These are phyloP conservation scores for Poecilia velifera DNA, from an alignment of 2,797 vertebrate genomes.

Conservation along the genomic window DNA sequence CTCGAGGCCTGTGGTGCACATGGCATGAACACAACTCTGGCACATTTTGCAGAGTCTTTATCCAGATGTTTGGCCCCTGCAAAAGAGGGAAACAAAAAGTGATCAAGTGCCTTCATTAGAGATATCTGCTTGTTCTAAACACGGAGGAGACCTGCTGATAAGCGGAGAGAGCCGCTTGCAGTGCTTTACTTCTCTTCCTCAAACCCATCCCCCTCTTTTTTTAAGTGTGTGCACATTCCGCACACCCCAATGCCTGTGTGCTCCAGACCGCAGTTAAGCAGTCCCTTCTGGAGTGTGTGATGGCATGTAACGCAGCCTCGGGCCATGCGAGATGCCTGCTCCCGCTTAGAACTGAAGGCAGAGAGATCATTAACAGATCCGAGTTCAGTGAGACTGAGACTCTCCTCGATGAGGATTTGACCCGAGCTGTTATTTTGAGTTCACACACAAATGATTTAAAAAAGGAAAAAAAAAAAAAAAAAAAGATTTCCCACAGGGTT, in stretches of 20 bases:
- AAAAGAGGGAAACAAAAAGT: slow-evolving; percentile 56
- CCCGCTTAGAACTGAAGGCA: slow-evolving; percentile 75
- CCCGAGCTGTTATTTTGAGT: slow-evolving; percentile 48
- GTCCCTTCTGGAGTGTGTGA: slow-evolving; percentile 83
- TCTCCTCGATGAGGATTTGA: neutral
- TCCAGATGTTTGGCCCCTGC: slow-evolving; percentile 63
- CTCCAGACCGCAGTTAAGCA: slow-evolving; percentile 83
- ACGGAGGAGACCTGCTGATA: slow-evolving; percentile 50
- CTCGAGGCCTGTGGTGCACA: slow-evolving; percentile 28
- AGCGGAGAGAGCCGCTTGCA: slow-evolving; percentile 44
- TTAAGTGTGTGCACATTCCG: slow-evolving; percentile 70
- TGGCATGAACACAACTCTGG: slow-evolving; percentile 34
- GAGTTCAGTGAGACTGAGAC: slow-evolving; percentile 38
- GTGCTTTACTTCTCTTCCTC: slow-evolving; percentile 32
- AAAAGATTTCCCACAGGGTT: slow-evolving; percentile 29
- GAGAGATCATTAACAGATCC: slow-evolving; percentile 82
- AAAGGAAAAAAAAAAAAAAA: slow-evolving; percentile 30
- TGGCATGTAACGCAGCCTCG: slow-evolving; percentile 74
- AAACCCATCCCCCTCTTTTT: slow-evolving; percentile 31
- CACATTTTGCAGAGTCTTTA: slow-evolving; percentile 10
- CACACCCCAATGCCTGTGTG: slow-evolving; percentile 61
- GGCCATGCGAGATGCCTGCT: slow-evolving; percentile 76
- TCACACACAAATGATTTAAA: slow-evolving; percentile 55
- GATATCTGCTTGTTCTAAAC: slow-evolving; percentile 48
- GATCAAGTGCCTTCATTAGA: slow-evolving; percentile 68